Base-by-base conservation (phyloP, 1,140 invertebrate genomes). In the Drosophila serrata region DNA sequence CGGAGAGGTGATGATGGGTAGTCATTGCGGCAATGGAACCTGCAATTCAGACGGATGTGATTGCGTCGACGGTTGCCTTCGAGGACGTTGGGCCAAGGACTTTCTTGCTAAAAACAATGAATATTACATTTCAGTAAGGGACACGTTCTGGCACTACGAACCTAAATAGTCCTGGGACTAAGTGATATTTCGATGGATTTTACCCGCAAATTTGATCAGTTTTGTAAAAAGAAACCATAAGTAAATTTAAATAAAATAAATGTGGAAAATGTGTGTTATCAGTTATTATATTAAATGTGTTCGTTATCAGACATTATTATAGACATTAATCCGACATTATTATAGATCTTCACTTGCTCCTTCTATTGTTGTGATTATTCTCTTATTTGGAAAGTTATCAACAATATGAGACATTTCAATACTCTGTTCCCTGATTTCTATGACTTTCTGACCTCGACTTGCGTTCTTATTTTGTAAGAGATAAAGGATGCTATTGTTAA, bases 1-100 rank as follows among this genome's bases (percentile, higher is more conserved):
- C 24, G 65, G 65, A 5, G 27, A 49, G 19, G 27, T 64, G 19
- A 8, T 69, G 22, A 55, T 69, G 42, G 69, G 64, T 31, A 31
- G 15, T 0, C 55, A 40, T 6, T 69, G 69, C 27, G 65, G 65
- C 6, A 29, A 27, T 1, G 65, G 60, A 15, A 19, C 35, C 4
- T 69, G 65, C n/a, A 49, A 65, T 17, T n/a, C 42, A 2, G 49
- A 35, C 8, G 65, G 65, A 0, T 69, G 65, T 29, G 11, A 27
- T 4, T 69, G 65, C 46, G 19, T 12, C 1, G 22, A 27, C 4
- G 65, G 65, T 2, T 69, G 65, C 37, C 61, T 65, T 2, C 22
- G 9, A 4, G 65, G 65, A 2, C 12, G 11, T 6, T 69, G 17
- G 22, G 46, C 45, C 12, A 12, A 51, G n/a, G 37, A 42, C 13